Evolutionary conservation across 2,113 vertebrate species (phyloP), one percentile per base, ranked within the genome.

Genomic region (Ia io): DNA sequence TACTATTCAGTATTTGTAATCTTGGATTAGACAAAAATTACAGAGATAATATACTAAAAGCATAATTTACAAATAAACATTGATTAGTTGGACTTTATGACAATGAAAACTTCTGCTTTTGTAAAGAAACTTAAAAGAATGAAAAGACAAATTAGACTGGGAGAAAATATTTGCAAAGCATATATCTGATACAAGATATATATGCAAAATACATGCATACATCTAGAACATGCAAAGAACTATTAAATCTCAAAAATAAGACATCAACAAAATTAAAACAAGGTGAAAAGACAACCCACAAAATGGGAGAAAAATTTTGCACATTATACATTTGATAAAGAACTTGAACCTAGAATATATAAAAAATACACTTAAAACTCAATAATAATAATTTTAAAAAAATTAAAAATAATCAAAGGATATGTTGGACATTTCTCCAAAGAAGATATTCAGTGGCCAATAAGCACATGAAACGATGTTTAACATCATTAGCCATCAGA

Each of bases 41-140:
- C 49, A 59, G 44, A 93, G 18, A 59, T 76, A 69, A 82, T 93
- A 85, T 51, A 65, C 30, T 78, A 47, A 70, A 90, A 76, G 18
- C 8, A 88, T 74, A 90, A 56, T 23, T 11, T 87, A 73, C 69
- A 56, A 61, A 82, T 44, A 65, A 90, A 61, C 32, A n/a, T 47
- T 87, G 59, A 67, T 80, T 53, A 37, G 23, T 61, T 70, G 16
- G 17, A 59, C n/a, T 94, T 95, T 14, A 70, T 65, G 71, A 94
- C 92, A 90, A 79, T 56, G 23, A 56, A 94, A 88, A n/a, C 9
- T 3, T 79, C n/a, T 94, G 9, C 17, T 73, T 86, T 97, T 70
- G 25, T 76, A 95, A 85, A 80, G 42, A 42, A 63, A 32, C 2
- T 71, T 83, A 95, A 84, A 20, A 87, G 42, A 79, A 70, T 42